Percentiles rank a stretch among this genome's conserved stretches.
Conservation (phyloP, 2,113 vertebrate species). For the Gnathonemus longibarbis region DNA sequence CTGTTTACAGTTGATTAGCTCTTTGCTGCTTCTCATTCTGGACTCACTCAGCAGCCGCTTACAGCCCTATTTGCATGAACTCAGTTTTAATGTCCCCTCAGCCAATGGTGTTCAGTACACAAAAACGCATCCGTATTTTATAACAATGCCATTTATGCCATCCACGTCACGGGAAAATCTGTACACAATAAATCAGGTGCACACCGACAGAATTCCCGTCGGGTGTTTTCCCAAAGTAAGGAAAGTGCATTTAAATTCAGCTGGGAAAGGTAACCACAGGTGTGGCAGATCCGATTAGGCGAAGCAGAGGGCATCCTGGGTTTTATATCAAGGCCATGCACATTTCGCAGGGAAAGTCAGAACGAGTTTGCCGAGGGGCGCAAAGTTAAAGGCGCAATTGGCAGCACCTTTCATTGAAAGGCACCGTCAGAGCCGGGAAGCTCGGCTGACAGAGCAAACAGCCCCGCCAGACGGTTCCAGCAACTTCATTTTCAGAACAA, state of each 20-base stretch:
- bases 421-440: slow-evolving; percentile 14
- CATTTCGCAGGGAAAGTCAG: slow-evolving; percentile 1
- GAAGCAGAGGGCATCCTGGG: not conserved
- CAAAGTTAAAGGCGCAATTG: slow-evolving; percentile 23
- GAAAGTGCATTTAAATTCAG: not conserved
- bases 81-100: not conserved
- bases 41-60: slow-evolving; percentile 19
- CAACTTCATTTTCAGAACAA: slow-evolving; percentile 43
- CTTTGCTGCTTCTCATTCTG: slow-evolving; percentile 32
- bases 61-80: not conserved
- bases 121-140: not conserved
- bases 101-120: not conserved
- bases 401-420: slow-evolving; percentile 25
- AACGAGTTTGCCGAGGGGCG: slow-evolving; percentile 12
- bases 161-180: not conserved
- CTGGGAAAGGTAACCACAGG: not conserved
- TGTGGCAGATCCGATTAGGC: not conserved
- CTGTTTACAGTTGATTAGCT: slow-evolving; percentile 35
- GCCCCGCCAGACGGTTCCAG: slow-evolving; percentile 35
- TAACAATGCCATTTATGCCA: not conserved
- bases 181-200: not conserved
- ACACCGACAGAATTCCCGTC: not conserved
- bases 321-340: not conserved
- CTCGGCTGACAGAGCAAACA: slow-evolving; percentile 40
- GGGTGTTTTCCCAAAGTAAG: not conserved